A percentile compares a stretch with the other conserved stretches of the same genome.
These are phyloP conservation scores for Erebia aethiops DNA, from an alignment of 2,888 invertebrate genomes.

Conservation along the genomic window DNA sequence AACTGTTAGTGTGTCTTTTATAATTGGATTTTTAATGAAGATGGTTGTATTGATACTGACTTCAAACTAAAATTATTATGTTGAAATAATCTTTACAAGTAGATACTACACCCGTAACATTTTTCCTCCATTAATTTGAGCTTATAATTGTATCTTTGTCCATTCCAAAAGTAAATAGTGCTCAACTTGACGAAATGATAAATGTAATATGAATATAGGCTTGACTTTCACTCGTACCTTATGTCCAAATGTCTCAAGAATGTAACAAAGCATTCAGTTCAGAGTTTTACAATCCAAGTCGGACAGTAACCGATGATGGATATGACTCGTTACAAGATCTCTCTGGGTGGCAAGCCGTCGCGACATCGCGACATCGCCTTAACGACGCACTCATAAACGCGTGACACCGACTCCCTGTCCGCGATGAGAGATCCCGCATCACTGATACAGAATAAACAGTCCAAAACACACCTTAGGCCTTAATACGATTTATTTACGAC, in stretches of 20 bases:
- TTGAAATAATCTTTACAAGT: neutral
- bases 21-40: neutral
- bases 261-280: conserved; percentile 20
- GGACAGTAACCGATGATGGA: conserved; percentile 75
- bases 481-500: conserved; percentile 78
- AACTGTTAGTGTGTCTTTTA: neutral
- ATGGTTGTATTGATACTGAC: neutral
- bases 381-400: conserved; percentile 68
- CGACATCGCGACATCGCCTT: conserved; percentile 50
- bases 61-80: neutral
- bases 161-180: neutral
- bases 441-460: conserved; percentile 63
- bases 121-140: too few relatives aligned
- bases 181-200: conserved; percentile 13
- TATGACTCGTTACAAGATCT: conserved; percentile 67
- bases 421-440: conserved; percentile 63
- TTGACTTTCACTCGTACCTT: conserved; percentile 10
- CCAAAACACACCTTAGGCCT: conserved; percentile 70
- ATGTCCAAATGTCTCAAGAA: conserved; percentile 6
- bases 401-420: conserved; percentile 71
- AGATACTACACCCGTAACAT: too few relatives aligned
- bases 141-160: neutral
- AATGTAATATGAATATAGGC: neutral
- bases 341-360: conserved; percentile 63
- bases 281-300: conserved; percentile 40